Evolutionary conservation across 2,797 vertebrate genomes (phyloP).

Genomic region (Poecile montanus): DNA sequence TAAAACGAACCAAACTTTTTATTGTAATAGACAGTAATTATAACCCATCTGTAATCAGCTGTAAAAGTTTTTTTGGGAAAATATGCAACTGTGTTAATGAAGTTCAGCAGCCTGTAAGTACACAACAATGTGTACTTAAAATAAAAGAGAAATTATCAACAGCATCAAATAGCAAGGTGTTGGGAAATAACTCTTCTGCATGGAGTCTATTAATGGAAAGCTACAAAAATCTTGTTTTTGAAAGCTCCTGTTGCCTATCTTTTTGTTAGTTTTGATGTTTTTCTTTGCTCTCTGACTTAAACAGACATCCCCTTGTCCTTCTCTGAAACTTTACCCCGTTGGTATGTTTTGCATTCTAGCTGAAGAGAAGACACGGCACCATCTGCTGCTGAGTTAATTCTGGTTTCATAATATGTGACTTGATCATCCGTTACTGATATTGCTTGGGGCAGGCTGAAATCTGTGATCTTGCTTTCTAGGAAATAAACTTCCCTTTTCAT

Average conservation of each 20-base stretch:
- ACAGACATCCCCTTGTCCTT: conserved; percentile 39
- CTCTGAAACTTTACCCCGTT: not conserved
- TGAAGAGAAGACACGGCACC: not conserved
- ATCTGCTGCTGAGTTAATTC: conserved; percentile 58
- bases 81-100: not conserved
- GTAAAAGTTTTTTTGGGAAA: not conserved
- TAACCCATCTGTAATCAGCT: not conserved
- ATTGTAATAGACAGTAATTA: not conserved
- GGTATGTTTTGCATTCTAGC: conserved; percentile 27
- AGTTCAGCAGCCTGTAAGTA: not conserved
- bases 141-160: not conserved
- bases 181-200: not conserved
- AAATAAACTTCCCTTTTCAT: conserved; percentile 20
- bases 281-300: conserved; percentile 28
- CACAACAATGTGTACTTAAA: not conserved
- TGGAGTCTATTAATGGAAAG: not conserved
- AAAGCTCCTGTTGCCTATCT: not conserved
- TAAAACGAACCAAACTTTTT: not conserved
- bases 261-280: conserved; percentile 35
- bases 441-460: conserved; percentile 36
- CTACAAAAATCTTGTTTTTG: not conserved
- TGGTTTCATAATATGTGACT: conserved; percentile 23
- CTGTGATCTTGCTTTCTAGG: conserved; percentile 54
- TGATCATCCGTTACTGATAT: conserved; percentile 21
- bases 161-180: not conserved